phyloP scores from a whole-genome alignment of 64 coral and sea anemone species.

The Dendrophyllia cribrosa region DNA sequence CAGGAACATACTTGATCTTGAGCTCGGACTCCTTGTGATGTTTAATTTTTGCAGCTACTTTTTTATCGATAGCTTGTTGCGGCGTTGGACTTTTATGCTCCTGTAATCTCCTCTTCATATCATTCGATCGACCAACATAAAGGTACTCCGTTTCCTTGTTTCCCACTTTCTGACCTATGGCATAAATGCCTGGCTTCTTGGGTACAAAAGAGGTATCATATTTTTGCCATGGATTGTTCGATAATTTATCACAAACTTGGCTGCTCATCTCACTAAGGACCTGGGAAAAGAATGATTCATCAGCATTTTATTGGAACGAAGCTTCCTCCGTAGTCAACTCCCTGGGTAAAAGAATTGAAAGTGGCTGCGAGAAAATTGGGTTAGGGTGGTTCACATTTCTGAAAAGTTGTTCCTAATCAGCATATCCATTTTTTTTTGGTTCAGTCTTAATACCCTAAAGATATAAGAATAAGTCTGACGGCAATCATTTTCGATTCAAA shows the following conservation, averaged over 20 bases:
- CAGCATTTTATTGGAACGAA: too few species aligned
- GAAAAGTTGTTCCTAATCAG: too few species aligned
- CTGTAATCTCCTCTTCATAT: conserved; percentile 9
- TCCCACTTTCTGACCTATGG: background rate
- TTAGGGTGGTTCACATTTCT: too few species aligned
- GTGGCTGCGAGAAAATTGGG: too few species aligned
- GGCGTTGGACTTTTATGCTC: background rate
- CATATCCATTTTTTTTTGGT: too few species aligned
- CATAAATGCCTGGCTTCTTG: conserved; percentile 4
- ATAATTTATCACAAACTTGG: conserved; percentile 11
- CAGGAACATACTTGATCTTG: background rate
- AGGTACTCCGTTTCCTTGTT: conserved; percentile 5
- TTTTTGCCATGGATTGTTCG: background rate
- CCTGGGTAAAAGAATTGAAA: too few species aligned
- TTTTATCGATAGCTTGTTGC: background rate
- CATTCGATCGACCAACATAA: background rate
- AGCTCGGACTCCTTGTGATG: background rate
- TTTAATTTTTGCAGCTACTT: background rate
- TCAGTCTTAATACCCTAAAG: too few species aligned
- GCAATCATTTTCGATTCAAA: too few species aligned
- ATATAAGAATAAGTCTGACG: too few species aligned
- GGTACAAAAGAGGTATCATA: background rate
- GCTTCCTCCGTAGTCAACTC: too few species aligned
- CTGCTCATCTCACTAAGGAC: background rate
- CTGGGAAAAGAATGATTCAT: too few species aligned